Conservation (phyloP, 2,888 invertebrate species). For the Neocrepidodera transversa region DNA sequence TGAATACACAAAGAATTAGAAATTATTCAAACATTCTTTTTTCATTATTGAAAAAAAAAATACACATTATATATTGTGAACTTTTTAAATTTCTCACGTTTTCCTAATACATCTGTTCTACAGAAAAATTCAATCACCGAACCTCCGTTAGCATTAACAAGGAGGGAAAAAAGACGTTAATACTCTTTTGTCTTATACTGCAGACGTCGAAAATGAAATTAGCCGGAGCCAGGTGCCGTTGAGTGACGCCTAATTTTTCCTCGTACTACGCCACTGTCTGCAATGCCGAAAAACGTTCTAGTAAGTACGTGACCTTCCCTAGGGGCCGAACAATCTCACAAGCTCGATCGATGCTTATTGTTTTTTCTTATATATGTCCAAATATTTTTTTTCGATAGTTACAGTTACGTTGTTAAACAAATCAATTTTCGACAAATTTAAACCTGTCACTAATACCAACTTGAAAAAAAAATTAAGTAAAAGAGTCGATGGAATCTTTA, state of each 20-base stretch:
- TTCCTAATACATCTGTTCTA: not conserved
- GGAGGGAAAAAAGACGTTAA: conserved; percentile 5
- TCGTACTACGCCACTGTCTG: conserved; percentile 29
- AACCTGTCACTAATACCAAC: too few relatives aligned
- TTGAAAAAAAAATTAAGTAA: too few relatives aligned
- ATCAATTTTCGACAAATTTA: too few relatives aligned
- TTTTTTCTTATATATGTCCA: not conserved
- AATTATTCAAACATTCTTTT: too few relatives aligned
- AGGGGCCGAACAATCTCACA: conserved; percentile 15
- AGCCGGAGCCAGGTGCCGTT: conserved; percentile 21
- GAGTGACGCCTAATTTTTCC: conserved; percentile 24
- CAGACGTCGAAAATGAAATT: conserved; percentile 29
- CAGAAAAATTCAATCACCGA: not conserved
- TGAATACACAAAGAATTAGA: too few relatives aligned
- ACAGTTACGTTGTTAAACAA: too few relatives aligned
- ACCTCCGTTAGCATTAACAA: not conserved
- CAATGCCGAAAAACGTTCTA: conserved; percentile 27
- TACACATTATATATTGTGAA: too few relatives aligned
- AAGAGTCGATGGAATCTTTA: too few relatives aligned
- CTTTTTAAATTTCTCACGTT: too few relatives aligned
- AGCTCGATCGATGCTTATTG: not conserved
- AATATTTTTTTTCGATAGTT: not conserved
- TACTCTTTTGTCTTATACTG: conserved; percentile 12
- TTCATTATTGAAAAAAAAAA: too few relatives aligned
- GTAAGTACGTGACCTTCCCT: conserved; percentile 28